Percentiles rank a stretch among this genome's conserved stretches.
Evolutionary conservation across 92 coral and sea anemone genomes (phyloP).

Genomic region (Epizoanthus scotinus): DNA sequence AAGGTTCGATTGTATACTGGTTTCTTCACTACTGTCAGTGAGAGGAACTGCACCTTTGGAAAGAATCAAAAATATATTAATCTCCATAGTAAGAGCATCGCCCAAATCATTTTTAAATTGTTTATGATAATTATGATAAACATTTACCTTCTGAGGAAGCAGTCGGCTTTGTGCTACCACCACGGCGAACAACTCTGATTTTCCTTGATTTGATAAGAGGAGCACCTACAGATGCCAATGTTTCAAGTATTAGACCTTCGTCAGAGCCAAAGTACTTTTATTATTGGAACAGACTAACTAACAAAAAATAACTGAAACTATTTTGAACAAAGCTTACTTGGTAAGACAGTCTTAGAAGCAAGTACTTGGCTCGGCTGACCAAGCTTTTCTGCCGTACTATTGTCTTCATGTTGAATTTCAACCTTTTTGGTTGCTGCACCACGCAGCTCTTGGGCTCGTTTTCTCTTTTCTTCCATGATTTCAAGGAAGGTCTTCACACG

Average conservation of each 20-base stretch:
- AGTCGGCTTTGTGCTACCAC: neutral
- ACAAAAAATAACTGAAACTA: neutral
- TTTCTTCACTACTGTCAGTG: neutral
- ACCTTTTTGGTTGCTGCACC: neutral
- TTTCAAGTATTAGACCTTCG: too few relatives aligned
- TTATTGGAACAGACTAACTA: too few relatives aligned
- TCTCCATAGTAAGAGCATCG: neutral
- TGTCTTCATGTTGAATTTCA: neutral
- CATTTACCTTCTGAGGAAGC: neutral
- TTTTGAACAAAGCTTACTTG: constrained; percentile 1
- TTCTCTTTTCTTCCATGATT: constrained; percentile 68
- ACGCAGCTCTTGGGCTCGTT: constrained; percentile 6
- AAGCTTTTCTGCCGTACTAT: neutral
- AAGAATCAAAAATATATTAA: neutral
- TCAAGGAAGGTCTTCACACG: constrained; percentile 67
- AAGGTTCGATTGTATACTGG: neutral
- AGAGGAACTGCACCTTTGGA: neutral
- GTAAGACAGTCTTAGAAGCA: neutral
- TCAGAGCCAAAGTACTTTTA: too few relatives aligned
- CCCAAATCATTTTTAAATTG: neutral
- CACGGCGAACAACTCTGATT: constrained; percentile 15
- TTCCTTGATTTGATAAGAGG: constrained; percentile 20
- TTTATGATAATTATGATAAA: neutral
- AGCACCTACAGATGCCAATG: neutral
- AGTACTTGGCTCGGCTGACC: neutral